These are phyloP conservation scores for Pseudochirops cupreus DNA, from an alignment of 2,797 vertebrate species.

Conservation along the genomic window DNA sequence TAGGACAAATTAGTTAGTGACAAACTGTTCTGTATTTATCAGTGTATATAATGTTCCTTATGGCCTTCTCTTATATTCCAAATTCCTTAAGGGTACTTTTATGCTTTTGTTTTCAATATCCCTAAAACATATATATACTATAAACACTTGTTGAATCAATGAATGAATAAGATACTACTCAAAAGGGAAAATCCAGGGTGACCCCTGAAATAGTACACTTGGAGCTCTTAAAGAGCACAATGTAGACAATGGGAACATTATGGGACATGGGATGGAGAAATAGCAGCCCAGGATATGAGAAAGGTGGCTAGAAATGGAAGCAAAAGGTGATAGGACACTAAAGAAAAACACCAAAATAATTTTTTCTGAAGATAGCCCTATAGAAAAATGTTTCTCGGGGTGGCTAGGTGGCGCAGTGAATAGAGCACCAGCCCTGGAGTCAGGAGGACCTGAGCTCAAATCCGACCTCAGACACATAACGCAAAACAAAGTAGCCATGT, in stretches of 20 bases:
- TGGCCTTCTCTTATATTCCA: not conserved
- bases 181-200: not conserved
- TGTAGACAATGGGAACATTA: not conserved
- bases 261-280: not conserved
- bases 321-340: not conserved
- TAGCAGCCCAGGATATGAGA: not conserved
- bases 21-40: not conserved
- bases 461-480: no score
- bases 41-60: not conserved
- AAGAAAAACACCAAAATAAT: not conserved
- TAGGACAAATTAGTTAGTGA: not conserved
- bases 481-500: no score
- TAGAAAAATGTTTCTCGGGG: not conserved
- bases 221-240: not conserved
- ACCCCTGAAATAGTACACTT: not conserved
- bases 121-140: not conserved
- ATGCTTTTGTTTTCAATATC: not conserved
- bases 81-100: not conserved
- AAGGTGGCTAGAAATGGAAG: not conserved
- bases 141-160: not conserved
- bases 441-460: no score
- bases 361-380: not conserved
- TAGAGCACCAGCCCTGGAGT: no score
- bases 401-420: no score
- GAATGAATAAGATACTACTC: not conserved